Base-by-base conservation (phyloP, 1,140 invertebrate species). In the Chymomyza costata region DNA sequence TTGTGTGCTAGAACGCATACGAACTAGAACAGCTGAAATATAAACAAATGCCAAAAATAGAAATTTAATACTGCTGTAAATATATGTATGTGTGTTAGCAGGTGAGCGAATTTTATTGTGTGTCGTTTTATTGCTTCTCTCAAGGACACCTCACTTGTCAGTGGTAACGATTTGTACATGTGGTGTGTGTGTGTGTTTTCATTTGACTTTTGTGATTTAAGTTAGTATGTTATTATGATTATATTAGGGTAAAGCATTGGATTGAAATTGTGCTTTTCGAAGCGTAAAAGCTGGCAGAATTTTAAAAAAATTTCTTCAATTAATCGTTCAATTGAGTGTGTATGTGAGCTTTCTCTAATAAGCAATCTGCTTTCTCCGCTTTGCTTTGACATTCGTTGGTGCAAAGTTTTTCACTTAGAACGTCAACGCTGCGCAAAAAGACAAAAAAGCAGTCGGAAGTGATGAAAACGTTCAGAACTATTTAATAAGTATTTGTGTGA, bases 11-110 rank as follows among this genome's bases (percentile, higher is more conserved):
- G 38, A 18, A 31, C 35, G 21, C 8, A 32, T 28, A 39, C 48
- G 51, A 31, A 14, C 18, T 41, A 35, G 14, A 25, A 44, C 6
- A 21, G 21, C 49, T 48, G 39, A 45, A 58, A 35, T 47, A 71
- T 76, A 76, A 76, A 76, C 71, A 76, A 58, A 66, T 57, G 57
- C 73, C 66, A 67, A 76, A 76, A 76, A 76, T 76, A 76, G 62
- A 44, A 54, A 37, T 45, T 37, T 25, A 62, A 58, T 39, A 46
- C 40, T 45, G 37, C 52, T 51, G 37, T 16, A 2, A 11, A 25
- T 25, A 25, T 25, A 25, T 25, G 21, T 25, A 25, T 25, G 21
- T 25, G 3, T 25, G 21, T 25, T 25, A 59, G 62, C 70, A 76
- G 71, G 71, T 76, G 73, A 76, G 71, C 41, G 28, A n/a, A n/a